These are phyloP conservation scores for Phengaris alcon DNA, from an alignment of 2,888 invertebrate species.

Conservation along the genomic window DNA sequence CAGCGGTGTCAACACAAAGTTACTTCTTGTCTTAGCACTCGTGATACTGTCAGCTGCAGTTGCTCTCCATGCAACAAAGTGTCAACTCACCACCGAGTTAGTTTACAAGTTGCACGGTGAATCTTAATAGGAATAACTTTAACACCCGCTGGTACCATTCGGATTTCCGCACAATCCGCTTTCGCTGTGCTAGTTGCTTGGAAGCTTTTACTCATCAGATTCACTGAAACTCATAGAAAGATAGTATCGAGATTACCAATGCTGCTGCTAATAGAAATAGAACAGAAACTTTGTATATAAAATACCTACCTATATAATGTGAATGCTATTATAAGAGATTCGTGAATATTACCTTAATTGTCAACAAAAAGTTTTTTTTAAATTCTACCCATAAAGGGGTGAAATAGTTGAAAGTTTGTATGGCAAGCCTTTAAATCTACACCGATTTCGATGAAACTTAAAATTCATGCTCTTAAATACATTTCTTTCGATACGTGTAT, in stretches of 20 bases:
- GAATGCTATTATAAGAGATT: too few relatives aligned
- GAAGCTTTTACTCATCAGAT: not conserved
- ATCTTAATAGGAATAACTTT: constrained; percentile 28
- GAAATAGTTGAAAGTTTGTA: too few relatives aligned
- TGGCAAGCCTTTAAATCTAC: too few relatives aligned
- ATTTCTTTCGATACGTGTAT: too few relatives aligned
- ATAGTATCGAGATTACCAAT: not conserved
- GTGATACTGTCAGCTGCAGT: constrained; percentile 50
- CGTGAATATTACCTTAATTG: too few relatives aligned
- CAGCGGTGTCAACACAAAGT: constrained; percentile 49
- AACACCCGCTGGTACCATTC: constrained; percentile 16
- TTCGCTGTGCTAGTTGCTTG: not conserved
- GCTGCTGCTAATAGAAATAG: too few relatives aligned
- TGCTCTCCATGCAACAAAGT: constrained; percentile 58
- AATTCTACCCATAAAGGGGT: too few relatives aligned
- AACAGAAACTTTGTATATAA: too few relatives aligned
- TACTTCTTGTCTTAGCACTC: constrained; percentile 42
- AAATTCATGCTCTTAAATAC: too few relatives aligned
- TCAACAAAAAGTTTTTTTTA: too few relatives aligned
- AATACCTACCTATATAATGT: too few relatives aligned
- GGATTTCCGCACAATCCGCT: constrained; percentile 22
- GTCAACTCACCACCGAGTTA: constrained; percentile 28
- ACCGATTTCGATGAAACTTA: too few relatives aligned
- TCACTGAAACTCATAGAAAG: not conserved
- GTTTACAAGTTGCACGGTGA: constrained; percentile 24